These are phyloP conservation scores for Aspidiotus rigidus DNA, from an alignment of 2,888 invertebrate species.

Conservation along the genomic window DNA sequence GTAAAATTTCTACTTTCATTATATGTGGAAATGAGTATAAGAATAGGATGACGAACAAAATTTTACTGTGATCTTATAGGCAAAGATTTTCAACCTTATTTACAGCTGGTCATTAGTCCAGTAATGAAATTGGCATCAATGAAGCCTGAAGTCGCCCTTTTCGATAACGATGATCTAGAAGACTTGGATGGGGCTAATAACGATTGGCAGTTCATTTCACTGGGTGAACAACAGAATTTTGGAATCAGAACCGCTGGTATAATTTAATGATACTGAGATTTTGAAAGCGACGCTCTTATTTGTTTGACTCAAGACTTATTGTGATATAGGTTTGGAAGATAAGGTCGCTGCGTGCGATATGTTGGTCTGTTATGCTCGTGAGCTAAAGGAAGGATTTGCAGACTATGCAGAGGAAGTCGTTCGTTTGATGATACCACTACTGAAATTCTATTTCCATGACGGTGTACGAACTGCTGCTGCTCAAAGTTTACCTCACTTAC, in stretches of 20 bases:
- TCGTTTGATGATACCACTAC: conserved; percentile 73
- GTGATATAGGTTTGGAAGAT: conserved; percentile 67
- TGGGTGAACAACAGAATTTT: conserved; percentile 91
- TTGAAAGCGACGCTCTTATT: neutral
- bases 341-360: conserved; percentile 94
- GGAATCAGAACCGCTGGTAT: conserved; percentile 80
- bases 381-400: conserved; percentile 76
- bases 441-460: conserved; percentile 90
- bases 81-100: conserved; percentile 77
- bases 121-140: conserved; percentile 84
- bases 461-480: conserved; percentile 87
- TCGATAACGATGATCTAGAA: conserved; percentile 78
- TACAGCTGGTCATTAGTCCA: conserved; percentile 91
- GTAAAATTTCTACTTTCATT: conserved; percentile 41
- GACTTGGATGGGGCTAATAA: conserved; percentile 67
- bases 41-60: conserved; percentile 21
- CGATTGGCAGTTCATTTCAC: conserved; percentile 88
- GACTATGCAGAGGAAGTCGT: conserved; percentile 70
- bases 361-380: conserved; percentile 89
- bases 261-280: neutral
- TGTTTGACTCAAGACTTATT: conserved; percentile 14
- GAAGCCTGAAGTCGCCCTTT: conserved; percentile 83
- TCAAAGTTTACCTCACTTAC: conserved; percentile 75
- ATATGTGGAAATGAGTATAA: neutral
- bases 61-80: conserved; percentile 45